phyloP scores from a whole-genome alignment of 2,888 invertebrate genomes.

The Cremastobaeus sp. region DNA sequence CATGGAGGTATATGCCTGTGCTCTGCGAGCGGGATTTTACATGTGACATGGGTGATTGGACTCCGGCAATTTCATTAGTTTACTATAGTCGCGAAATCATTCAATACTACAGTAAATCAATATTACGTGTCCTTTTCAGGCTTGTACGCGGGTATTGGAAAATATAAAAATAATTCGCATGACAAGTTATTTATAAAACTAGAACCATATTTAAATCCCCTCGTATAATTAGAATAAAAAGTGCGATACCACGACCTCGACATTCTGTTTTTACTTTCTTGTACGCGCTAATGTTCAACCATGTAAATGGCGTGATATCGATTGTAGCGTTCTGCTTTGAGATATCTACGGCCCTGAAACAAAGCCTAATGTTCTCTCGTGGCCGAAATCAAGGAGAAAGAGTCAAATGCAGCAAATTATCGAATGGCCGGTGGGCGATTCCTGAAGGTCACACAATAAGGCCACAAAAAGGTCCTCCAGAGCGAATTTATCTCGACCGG shows the following conservation, averaged over 20 bases:
- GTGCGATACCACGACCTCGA: constrained; percentile 10
- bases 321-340: constrained; percentile 59
- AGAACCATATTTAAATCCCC: neutral
- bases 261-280: constrained; percentile 32
- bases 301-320: constrained; percentile 65
- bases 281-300: constrained; percentile 39
- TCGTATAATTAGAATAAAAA: neutral
- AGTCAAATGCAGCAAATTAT: constrained; percentile 3
- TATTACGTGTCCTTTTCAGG: no score
- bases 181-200: neutral
- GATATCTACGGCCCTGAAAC: constrained; percentile 32
- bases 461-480: no score
- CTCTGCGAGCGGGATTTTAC: no score
- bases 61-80: no score
- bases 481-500: no score
- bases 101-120: no score
- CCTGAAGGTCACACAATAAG: no score
- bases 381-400: constrained; percentile 20
- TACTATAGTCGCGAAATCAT: no score
- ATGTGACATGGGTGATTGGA: no score
- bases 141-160: no score
- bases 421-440: no score
- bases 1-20: no score
- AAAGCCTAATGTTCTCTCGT: constrained; percentile 18
- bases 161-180: neutral